Base-by-base conservation (phyloP, 2,113 vertebrate species). In the Bettongia penicillata region DNA sequence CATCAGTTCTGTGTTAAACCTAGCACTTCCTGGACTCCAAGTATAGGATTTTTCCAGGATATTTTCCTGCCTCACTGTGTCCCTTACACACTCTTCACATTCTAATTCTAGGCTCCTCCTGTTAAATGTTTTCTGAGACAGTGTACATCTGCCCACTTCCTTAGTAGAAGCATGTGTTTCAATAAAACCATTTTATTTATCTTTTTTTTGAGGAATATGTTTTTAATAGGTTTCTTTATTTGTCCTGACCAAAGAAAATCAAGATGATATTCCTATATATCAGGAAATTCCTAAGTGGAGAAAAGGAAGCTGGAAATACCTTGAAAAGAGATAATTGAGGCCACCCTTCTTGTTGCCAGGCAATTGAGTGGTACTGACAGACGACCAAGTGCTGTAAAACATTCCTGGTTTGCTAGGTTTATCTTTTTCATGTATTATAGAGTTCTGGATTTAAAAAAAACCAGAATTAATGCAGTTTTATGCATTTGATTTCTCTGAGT, bases 291-390 rank as follows among this genome's bases (percentile, higher is more conserved):
- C 8, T 23, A 25, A 14, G 0, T 49, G 68, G 68, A 53, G 91
- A 55, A 92, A 91, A 95, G 37, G 68, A n/a, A 94, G 61, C 57
- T 91, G 93, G 96, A 37, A 48, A 90, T 37, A 25, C 37, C 3
- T 53, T 93, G 92, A 19, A 37, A 28, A 84, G 68, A 95, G 92
- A 93, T 93, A 89, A 94, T 23, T 52, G 77, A 5, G 43, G 89
- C 19, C 57, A 57, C 31, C 51, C 22, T 52, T 61, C 19, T 84
- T 84, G n/a, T 84, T 84, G 68, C 68, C 43, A 23, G 68, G n/a
- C n/a, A 84, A 84, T 84, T 23, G 68, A 84, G 53, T 43, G 51
- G 23, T 92, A 49, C 24, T 49, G 51, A 61, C 43, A 19, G 48
- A 43, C 19, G 43, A 84, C n/a, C 68, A 84, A n/a, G 19, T 84